Percentiles rank a stretch among this genome's conserved stretches.
Evolutionary conservation across 2,113 vertebrate species (phyloP).

Genomic region (Bettongia penicillata): DNA sequence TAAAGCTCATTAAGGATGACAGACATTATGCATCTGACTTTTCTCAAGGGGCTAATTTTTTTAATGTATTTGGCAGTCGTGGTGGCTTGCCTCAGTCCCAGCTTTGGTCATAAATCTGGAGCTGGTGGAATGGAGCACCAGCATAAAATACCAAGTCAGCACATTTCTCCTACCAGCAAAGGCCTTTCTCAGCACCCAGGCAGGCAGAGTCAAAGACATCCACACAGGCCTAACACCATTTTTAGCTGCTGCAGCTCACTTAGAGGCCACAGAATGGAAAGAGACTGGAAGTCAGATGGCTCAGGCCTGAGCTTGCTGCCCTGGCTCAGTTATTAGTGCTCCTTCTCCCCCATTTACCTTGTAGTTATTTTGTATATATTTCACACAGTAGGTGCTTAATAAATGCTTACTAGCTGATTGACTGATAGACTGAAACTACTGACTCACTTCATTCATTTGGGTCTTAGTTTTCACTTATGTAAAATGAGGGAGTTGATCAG

Average conservation of each 20-base stretch:
- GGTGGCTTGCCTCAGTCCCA: background rate
- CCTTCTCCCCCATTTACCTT: background rate
- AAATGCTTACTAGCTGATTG: background rate
- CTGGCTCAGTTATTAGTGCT: background rate
- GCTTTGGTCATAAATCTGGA: background rate
- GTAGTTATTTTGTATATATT: background rate
- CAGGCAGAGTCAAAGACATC: background rate
- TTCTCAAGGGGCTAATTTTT: background rate
- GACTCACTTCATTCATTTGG: background rate
- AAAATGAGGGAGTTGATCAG: background rate
- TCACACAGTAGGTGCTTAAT: background rate
- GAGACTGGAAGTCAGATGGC: background rate
- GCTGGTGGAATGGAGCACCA: background rate
- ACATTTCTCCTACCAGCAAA: background rate
- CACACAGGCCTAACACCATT: background rate
- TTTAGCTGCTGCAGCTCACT: background rate
- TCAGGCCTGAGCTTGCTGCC: background rate
- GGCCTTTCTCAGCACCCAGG: background rate
- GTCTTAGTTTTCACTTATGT: background rate
- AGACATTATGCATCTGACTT: background rate
- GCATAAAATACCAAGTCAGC: background rate
- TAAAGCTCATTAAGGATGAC: background rate
- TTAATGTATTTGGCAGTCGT: background rate
- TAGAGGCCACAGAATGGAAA: background rate
- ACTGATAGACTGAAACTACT: background rate